A percentile compares a stretch with the other conserved stretches of the same genome.
Evolutionary conservation across 2,888 invertebrate species (phyloP).

Genomic region (Sturmia bella): DNA sequence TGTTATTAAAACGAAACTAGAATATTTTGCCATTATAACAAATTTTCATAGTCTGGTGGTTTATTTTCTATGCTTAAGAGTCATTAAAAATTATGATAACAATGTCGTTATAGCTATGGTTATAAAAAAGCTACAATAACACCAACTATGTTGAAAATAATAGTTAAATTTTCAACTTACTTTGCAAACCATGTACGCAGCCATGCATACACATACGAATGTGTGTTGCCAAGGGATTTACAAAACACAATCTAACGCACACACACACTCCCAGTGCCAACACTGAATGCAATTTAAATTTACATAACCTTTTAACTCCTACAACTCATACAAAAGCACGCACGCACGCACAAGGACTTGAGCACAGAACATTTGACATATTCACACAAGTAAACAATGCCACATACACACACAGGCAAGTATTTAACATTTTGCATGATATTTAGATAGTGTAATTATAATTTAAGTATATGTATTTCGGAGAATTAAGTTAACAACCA

Average conservation of each 20-base stretch:
- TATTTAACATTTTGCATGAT: slow-evolving; percentile 30
- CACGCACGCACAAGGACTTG: background rate
- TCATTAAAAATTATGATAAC: slow-evolving; percentile 61
- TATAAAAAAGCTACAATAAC: slow-evolving; percentile 8
- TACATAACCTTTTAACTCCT: slow-evolving; percentile 39
- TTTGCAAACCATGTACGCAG: background rate
- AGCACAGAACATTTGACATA: background rate
- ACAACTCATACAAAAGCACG: background rate
- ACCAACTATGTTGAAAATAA: slow-evolving; percentile 1
- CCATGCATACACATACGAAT: background rate
- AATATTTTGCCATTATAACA: background rate
- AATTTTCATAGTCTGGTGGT: slow-evolving; percentile 40
- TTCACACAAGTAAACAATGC: background rate
- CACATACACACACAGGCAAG: background rate
- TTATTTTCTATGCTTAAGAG: slow-evolving; percentile 42
- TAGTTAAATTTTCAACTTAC: slow-evolving; percentile 35
- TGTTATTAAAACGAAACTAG: background rate
- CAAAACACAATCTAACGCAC: slow-evolving; percentile 2
- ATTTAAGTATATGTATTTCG: background rate
- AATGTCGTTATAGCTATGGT: slow-evolving; percentile 42
- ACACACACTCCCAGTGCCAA: background rate
- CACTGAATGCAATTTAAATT: slow-evolving; percentile 36
- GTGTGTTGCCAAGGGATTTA: background rate
- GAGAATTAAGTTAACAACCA: slow-evolving; percentile 1
- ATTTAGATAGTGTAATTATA: slow-evolving; percentile 38